phyloP scores from a whole-genome alignment of 2,888 invertebrate species.

The Chaetogeoica ovagalla region DNA sequence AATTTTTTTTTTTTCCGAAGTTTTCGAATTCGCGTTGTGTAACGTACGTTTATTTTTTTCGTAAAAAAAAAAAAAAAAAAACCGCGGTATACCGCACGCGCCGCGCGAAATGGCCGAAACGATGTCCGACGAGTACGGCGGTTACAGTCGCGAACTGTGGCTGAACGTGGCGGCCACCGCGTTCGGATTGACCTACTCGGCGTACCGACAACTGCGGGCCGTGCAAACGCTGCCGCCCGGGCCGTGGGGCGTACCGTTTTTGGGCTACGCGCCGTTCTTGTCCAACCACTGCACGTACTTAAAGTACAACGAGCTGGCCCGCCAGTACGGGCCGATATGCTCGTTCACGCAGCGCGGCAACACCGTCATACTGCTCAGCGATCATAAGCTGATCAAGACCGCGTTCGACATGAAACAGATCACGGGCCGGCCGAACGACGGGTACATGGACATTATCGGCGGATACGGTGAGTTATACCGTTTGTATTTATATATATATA shows the following conservation, averaged over 20 bases:
- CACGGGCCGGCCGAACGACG: slow-evolving; percentile 83
- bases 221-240: slow-evolving; percentile 72
- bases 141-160: slow-evolving; percentile 42
- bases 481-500: neutral
- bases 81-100: neutral
- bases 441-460: slow-evolving; percentile 81
- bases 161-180: slow-evolving; percentile 35
- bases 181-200: slow-evolving; percentile 44
- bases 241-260: slow-evolving; percentile 82
- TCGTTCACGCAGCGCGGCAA: slow-evolving; percentile 80
- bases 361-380: slow-evolving; percentile 81
- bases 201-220: slow-evolving; percentile 30
- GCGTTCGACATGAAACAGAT: slow-evolving; percentile 85
- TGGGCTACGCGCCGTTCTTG: slow-evolving; percentile 82
- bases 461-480: slow-evolving; percentile 76
- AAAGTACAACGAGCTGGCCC: slow-evolving; percentile 74
- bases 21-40: too few relatives aligned
- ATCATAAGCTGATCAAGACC: slow-evolving; percentile 82
- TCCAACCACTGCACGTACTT: slow-evolving; percentile 75
- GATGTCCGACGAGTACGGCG: slow-evolving; percentile 5
- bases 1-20: too few relatives aligned
- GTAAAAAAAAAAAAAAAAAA: too few relatives aligned
- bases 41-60: too few relatives aligned
- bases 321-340: slow-evolving; percentile 79
- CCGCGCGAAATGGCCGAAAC: slow-evolving; percentile 21